Evolutionary conservation across 2,797 vertebrate genomes (phyloP).

Genomic region (Lithobates sylvaticus): DNA sequence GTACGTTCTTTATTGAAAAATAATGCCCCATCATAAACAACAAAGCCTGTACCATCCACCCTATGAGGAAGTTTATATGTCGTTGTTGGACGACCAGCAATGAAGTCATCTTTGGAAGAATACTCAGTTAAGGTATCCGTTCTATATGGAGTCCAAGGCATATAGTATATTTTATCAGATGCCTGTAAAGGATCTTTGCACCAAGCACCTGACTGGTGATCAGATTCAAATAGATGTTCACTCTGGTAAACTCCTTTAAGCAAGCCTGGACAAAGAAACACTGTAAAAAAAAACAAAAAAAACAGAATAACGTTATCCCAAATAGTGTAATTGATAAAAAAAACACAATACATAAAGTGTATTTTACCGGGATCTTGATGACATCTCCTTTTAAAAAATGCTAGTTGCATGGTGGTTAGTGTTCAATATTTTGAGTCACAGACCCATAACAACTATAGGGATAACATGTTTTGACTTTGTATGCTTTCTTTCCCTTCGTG

Average conservation of each 20-base stretch:
- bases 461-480: too few relatives aligned
- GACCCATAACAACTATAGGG: neutral
- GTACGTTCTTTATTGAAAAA: constrained; percentile 99
- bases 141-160: constrained; percentile 98
- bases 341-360: too few relatives aligned
- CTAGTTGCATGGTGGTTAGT: too few relatives aligned
- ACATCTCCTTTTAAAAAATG: too few relatives aligned
- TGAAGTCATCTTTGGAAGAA: constrained; percentile 97
- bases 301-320: neutral
- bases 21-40: constrained; percentile 95
- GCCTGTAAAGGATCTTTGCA: constrained; percentile 98
- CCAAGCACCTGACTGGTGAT: constrained; percentile 98
- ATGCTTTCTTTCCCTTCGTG: too few relatives aligned
- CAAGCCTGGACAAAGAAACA: constrained; percentile 98
- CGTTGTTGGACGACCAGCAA: constrained; percentile 93
- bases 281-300: constrained; percentile 73
- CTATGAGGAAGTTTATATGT: constrained; percentile 97
- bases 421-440: neutral
- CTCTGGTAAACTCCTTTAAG: constrained; percentile 98
- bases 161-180: constrained; percentile 98
- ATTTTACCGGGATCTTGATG: too few relatives aligned
- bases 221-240: constrained; percentile 97
- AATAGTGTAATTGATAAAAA: neutral
- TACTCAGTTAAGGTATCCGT: constrained; percentile 96
- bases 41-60: constrained; percentile 96